Evolutionary conservation across 2,888 invertebrate species (phyloP), one percentile per base, ranked within the genome.

Genomic region (Hololepta plana): DNA sequence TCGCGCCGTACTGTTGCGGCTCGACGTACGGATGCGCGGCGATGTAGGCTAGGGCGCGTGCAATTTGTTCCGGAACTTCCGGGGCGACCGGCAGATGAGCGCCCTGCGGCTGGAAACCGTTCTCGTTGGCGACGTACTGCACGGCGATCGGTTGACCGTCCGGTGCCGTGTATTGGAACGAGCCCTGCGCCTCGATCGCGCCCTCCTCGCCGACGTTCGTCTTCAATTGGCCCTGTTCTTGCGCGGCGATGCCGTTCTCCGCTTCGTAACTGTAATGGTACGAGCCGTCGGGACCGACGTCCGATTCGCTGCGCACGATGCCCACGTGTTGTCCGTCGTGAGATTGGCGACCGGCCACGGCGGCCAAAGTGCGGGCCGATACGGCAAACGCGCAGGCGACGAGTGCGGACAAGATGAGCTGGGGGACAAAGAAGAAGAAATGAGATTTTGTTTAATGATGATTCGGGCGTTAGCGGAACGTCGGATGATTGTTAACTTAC

Each of bases 1-100:
- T n/a, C n/a, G n/a, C n/a, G n/a, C n/a, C n/a, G n/a, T n/a, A n/a
- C n/a, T n/a, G n/a, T n/a, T n/a, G n/a, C n/a, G n/a, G n/a, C n/a
- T n/a, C n/a, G n/a, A n/a, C n/a, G n/a, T n/a, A n/a, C 6, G 73
- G 72, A 32, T 71, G 58, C 11, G 68, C 65, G 15, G 67, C 65
- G 37, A 69, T 55, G 48, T 62, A 72, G 41, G 70, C 73, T 20
- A 74, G 55, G 16, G 73, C 70, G 45, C 70, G 70, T 44, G 69
- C 67, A 38, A 74, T 74, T 46, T 66, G 71, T n/a, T n/a, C n/a
- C n/a, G n/a, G n/a, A n/a, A n/a, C n/a, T 39, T 71, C 70, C 6
- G 73, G 73, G 11, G 36, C 33, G 7, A 39, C 39, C 33, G 73
- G 52, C 12, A 43, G 29, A 28, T 36, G 37, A 20, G 38, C 40